Evolutionary conservation across 2,797 vertebrate species (phyloP), one percentile per base, ranked within the genome.

Genomic region (Chaenodraco wilsoni): DNA sequence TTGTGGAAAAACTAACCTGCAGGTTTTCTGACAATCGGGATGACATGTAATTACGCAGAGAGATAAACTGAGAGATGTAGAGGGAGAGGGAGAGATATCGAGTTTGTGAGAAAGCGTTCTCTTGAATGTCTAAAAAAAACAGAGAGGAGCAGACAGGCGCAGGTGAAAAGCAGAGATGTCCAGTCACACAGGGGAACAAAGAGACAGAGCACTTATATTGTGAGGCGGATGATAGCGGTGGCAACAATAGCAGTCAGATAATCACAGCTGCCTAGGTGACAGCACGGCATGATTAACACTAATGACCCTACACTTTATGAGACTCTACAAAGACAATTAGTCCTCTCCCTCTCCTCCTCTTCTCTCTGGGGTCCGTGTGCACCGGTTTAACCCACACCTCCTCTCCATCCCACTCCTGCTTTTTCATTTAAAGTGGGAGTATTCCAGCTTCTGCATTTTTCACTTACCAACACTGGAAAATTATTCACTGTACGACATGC

Each of bases 241-340:
- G 66, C 81, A 72, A 88, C 79, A 88, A 89, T 84, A 84, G 84
- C 65, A 83, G 88, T 87, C 83, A 83, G 82, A 90, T 90, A 89
- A 91, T 93, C 85, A 83, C 84, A 77, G 89, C 84, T 73, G 84
- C 87, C 88, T 87, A 88, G 86, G 89, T 93, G 92, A 93, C 89
- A 85, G 89, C 91, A 88, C 80, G 78, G 83, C 85, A 74, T 92
- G 92, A 95, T 94, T 94, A 93, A 88, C 90, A 81, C 86, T 94
- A 92, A 94, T 93, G 89, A 92, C 90, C 89, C 79, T 63, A 45
- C 80, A 90, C 87, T 93, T 92, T 89, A 90, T 91, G 85, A 89
- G 78, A 80, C 87, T 87, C 86, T 84, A 84, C 84, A 88, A 85
- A 86, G 85, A 87, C 85, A 88, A 90, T 88, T 85, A 89, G 87